phyloP scores from a whole-genome alignment of 2,888 invertebrate genomes.

The Yponomeuta cagnagella region DNA sequence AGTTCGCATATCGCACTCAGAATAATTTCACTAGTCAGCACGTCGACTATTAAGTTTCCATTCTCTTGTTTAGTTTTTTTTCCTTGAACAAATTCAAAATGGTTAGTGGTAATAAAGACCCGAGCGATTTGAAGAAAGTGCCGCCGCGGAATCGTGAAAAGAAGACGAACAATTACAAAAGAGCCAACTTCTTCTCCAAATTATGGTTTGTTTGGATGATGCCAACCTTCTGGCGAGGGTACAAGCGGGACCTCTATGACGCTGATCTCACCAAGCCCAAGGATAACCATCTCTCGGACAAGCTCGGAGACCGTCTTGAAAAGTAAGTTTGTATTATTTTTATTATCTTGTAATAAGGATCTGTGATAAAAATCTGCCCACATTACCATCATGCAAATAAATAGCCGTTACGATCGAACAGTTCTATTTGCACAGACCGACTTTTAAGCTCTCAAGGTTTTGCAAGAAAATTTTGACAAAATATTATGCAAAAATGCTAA shows the following conservation, averaged over 20 bases:
- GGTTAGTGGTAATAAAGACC: constrained; percentile 69
- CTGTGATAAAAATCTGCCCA: not conserved
- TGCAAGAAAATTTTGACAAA: not conserved
- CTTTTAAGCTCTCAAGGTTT: not conserved
- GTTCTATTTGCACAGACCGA: no score
- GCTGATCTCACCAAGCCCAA: constrained; percentile 83
- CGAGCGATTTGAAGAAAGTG: constrained; percentile 58
- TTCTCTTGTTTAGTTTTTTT: constrained; percentile 2
- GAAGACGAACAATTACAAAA: constrained; percentile 62
- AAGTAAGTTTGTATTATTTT: constrained; percentile 54
- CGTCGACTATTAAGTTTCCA: constrained; percentile 26
- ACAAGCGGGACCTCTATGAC: constrained; percentile 78
- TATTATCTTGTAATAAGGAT: not conserved
- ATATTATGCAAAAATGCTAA: no score
- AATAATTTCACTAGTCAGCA: constrained; percentile 31
- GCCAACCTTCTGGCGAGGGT: constrained; percentile 77
- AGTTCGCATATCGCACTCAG: constrained; percentile 34
- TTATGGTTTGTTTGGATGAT: constrained; percentile 73
- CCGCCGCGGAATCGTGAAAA: constrained; percentile 65
- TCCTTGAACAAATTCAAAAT: constrained; percentile 37
- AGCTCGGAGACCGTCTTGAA: constrained; percentile 78
- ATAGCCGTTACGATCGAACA: not conserved
- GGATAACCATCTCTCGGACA: constrained; percentile 78
- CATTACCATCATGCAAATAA: not conserved
- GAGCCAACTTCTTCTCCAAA: constrained; percentile 59